Evolutionary conservation across 35 echinoderm and acorn worm genomes (phyloP), one percentile per base, ranked within the genome.

Genomic region (Lytechinus variegatus): DNA sequence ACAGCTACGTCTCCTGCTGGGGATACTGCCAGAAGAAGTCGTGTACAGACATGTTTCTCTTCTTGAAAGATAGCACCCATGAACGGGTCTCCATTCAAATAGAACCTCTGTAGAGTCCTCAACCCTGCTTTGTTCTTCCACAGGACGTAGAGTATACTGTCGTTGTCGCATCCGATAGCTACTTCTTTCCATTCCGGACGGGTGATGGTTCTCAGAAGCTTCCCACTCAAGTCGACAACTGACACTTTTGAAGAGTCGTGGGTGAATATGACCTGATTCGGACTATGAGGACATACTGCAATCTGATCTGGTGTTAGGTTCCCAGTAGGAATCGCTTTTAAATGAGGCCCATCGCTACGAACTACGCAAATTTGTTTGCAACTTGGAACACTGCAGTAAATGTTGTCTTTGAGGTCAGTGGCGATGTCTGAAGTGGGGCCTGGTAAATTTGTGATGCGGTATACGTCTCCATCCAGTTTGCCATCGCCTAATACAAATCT

Each of bases 161-260:
- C 14, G 16, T 79, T 79, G 66, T 79, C 66, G 66, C 66, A 79
- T 24, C 66, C 66, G 14, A 79, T 79, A 7, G 66, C 66, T 24
- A 79, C 19, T 24, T 79, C 66, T 79, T 79, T 79, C 19, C 66
- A 79, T 79, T 79, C 66, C 6, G 66, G 66, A n/a, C 66, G 66
- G 66, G 66, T 79, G 66, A 79, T 79, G 66, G 66, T 79, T 7
- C 66, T 79, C 66, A 79, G 66, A 79, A 79, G 66, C 66, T 79
- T 79, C n/a, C 66, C 66, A 24, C 21, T 24, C 66, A 16, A 24
- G 66, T 79, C 66, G n/a, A 79, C 21, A 24, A 79, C 66, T 24
- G 66, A 79, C 2, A 79, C 19, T 24, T 79, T 79, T 79, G 66
- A 24, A 24, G 66, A 79, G n/a, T 79, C 21, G 21, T 79, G 66